phyloP scores from a whole-genome alignment of 1,140 invertebrate genomes.

The Notospermus geniculatus region DNA sequence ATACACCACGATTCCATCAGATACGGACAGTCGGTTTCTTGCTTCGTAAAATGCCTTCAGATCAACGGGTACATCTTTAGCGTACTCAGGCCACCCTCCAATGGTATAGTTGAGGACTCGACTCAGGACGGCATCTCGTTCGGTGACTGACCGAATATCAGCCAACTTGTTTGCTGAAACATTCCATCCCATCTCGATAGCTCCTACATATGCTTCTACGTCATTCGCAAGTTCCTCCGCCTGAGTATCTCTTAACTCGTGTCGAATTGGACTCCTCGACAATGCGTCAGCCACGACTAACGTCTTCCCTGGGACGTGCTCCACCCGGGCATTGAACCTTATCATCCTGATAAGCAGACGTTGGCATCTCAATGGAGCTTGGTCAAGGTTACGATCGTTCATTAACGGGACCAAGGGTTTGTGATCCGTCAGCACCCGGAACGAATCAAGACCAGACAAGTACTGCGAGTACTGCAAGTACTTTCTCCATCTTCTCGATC shows the following conservation, averaged over 20 bases:
- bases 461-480: constrained; percentile 53
- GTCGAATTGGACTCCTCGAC: constrained; percentile 6
- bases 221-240: background rate
- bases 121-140: background rate
- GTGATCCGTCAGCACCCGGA: constrained; percentile 39
- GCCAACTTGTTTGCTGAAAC: background rate
- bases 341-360: background rate
- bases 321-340: background rate
- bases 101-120: background rate
- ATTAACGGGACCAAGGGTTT: constrained; percentile 50
- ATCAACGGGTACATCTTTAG: background rate
- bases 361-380: constrained; percentile 9
- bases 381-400: constrained; percentile 23
- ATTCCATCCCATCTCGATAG: background rate
- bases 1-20: constrained; percentile 20
- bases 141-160: background rate
- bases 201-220: background rate
- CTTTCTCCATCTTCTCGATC: constrained; percentile 56
- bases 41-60: background rate
- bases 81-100: background rate
- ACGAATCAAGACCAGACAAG: constrained; percentile 37
- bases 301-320: constrained; percentile 14
- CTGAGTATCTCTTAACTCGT: background rate
- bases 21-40: background rate
- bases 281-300: constrained; percentile 15